Evolutionary conservation across 2,113 vertebrate species (phyloP), one percentile per base, ranked within the genome.

Genomic region (Litocranius walleri): DNA sequence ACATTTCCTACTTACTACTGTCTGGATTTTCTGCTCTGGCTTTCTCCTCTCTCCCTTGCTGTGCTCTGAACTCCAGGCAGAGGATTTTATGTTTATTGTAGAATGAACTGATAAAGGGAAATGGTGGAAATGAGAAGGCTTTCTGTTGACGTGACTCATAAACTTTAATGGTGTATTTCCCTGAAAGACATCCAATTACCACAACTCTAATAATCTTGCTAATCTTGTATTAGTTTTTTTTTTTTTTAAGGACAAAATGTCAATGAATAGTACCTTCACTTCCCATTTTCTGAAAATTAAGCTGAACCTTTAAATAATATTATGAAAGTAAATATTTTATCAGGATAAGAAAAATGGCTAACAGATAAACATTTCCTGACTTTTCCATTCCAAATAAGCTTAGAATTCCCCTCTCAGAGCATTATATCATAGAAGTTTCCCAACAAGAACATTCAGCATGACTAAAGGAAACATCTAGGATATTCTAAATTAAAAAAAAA

Each of bases 21-120:
- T 67, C 57, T 13, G 52, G 71, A 74, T 81, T 88, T 95, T 94
- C 87, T 88, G 36, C 14, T 85, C 29, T 83, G 21, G 61, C 71
- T 67, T 61, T 52, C 11, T 21, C 88, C 40, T 80, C 30, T 94
- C 82, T 97, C 93, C 93, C 96, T 96, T 88, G 95, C 97, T 96
- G 96, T 82, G 97, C 96, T 95, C 82, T 89, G 83, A 93, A 97
- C 93, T 98, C 86, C 71, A 93, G 95, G 98, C 78, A 48, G 86
- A 93, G 90, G 81, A 11, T 94, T 97, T 96, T 95, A 92, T 97
- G 96, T 97, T 95, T 92, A 95, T 83, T 82, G 89, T 56, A 50
- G 40, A 89, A 85, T 36, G 64, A 96, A 88, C 57, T 88, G 93
- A 89, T 62, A 48, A 81, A 94, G 67, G 61, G 84, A 83, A 88